Conservation (phyloP, 2,888 invertebrate species). For the Lithophane leautieri region DNA sequence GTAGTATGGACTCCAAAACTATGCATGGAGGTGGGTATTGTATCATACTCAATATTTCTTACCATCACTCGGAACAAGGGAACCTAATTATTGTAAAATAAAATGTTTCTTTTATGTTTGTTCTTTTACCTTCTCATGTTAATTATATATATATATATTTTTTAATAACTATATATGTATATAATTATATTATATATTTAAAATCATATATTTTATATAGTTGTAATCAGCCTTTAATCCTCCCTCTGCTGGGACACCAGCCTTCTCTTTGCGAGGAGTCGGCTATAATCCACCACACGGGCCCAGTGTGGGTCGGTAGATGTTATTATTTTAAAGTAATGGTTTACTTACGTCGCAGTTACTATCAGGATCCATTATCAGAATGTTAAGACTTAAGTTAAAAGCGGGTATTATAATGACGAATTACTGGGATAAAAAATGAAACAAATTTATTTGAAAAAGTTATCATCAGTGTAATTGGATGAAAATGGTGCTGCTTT, state of each 20-base stretch:
- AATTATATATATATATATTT: background rate
- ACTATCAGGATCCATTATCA: background rate
- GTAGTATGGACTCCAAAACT: conserved; percentile 74
- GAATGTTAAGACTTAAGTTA: conserved; percentile 13
- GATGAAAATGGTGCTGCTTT: conserved; percentile 69
- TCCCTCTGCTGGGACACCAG: background rate
- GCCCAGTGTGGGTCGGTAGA: background rate
- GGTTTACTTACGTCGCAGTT: background rate
- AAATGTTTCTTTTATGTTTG: background rate
- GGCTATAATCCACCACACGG: background rate
- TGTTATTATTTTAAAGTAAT: background rate
- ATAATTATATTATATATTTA: background rate
- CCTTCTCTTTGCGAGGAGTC: background rate
- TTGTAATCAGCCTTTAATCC: background rate
- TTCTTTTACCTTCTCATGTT: background rate
- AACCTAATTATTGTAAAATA: background rate
- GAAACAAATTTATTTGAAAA: background rate
- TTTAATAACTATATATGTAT: background rate
- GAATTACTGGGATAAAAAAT: conserved; percentile 3
- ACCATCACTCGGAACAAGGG: background rate
- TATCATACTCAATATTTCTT: conserved; percentile 19
- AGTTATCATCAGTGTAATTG: conserved; percentile 35
- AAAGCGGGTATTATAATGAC: background rate
- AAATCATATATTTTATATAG: background rate
- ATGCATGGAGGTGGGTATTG: conserved; percentile 81